A percentile compares a stretch with the other conserved stretches of the same genome.
Conservation (phyloP, 2,797 vertebrate genomes). For the Tarsius wallacei region DNA sequence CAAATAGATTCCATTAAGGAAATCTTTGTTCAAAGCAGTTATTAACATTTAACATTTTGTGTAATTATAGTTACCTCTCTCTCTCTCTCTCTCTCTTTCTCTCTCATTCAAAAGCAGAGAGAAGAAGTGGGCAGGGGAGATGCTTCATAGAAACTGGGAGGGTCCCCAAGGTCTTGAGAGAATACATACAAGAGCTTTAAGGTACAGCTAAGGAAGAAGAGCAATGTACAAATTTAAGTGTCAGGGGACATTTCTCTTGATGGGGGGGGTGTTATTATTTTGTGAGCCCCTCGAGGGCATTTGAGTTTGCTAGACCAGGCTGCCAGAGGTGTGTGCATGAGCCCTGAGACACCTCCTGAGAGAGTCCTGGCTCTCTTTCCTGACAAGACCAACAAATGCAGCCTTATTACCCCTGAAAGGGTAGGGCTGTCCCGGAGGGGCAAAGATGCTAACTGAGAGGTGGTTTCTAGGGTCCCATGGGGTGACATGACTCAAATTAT, state of each 20-base stretch:
- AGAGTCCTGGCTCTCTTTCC: background rate
- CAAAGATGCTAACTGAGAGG: background rate
- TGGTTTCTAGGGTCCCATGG: background rate
- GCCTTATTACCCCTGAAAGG: background rate
- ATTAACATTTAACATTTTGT: background rate
- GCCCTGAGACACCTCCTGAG: background rate
- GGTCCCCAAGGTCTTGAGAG: background rate
- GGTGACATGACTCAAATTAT: background rate
- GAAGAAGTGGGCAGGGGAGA: background rate
- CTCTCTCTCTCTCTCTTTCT: background rate
- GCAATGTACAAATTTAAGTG: background rate
- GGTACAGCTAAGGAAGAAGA: background rate
- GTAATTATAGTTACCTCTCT: background rate
- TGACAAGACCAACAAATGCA: background rate
- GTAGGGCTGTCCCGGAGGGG: background rate
- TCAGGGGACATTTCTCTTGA: background rate
- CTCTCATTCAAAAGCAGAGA: background rate
- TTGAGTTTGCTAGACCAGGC: background rate
- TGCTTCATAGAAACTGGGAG: background rate
- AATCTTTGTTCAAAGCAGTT: background rate
- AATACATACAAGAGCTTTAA: background rate
- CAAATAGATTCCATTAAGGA: background rate
- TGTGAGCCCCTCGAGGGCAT: background rate
- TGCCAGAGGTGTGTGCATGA: background rate
- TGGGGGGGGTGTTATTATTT: background rate